Evolutionary conservation across 2,113 vertebrate genomes (phyloP).

Genomic region (Myiozetetes cayanensis): DNA sequence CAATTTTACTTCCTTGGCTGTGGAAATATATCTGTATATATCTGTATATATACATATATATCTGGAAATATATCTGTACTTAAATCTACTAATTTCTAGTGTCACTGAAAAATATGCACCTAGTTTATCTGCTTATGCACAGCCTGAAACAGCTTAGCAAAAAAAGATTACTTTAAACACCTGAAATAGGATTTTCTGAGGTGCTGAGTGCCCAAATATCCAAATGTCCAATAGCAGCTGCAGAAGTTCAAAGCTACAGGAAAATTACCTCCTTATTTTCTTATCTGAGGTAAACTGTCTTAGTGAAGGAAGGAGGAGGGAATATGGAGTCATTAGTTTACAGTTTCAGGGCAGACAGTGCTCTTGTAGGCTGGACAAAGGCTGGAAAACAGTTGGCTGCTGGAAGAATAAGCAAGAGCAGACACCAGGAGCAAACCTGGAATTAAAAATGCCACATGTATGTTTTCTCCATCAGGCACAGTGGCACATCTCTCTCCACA

Average conservation of each 20-base stretch:
- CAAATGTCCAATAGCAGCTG: not conserved
- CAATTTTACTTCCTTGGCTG: not conserved
- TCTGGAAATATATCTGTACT: not conserved
- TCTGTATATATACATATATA: too few species aligned
- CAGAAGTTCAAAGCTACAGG: not conserved
- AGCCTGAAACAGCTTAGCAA: not conserved
- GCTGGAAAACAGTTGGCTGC: not conserved
- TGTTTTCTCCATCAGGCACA: not conserved
- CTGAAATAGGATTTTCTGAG: conserved; percentile 5
- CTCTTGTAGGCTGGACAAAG: not conserved
- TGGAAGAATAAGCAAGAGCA: not conserved
- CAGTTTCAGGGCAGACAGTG: not conserved
- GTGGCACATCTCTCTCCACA: not conserved
- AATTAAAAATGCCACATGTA: not conserved
- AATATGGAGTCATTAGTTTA: not conserved
- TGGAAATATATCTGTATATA: not conserved
- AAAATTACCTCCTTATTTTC: not conserved
- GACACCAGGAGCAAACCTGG: not conserved
- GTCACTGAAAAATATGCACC: not conserved
- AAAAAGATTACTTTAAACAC: conserved; percentile 11
- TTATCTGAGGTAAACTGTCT: not conserved
- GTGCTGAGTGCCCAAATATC: not conserved
- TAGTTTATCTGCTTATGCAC: not conserved
- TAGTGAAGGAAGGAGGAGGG: not conserved
- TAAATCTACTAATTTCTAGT: conserved; percentile 27